phyloP scores from a whole-genome alignment of 2,113 vertebrate species.

The Tachycineta bicolor region DNA sequence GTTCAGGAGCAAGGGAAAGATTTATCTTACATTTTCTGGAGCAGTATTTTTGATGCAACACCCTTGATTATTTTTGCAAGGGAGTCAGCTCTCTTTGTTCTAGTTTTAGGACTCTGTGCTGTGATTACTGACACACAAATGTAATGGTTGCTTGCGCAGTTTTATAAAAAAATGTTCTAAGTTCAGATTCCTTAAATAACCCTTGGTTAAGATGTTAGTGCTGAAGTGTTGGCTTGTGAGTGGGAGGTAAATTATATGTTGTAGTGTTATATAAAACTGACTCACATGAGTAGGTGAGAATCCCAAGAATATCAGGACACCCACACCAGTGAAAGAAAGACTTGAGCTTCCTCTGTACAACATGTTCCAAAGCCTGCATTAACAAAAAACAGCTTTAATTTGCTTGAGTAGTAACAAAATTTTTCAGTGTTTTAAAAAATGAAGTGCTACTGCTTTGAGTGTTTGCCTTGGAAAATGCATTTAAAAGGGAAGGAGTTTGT shows the following conservation, averaged over 20 bases:
- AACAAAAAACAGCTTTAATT: constrained; percentile 65
- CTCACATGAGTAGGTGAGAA: constrained; percentile 80
- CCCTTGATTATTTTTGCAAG: constrained; percentile 35
- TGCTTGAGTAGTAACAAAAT: constrained; percentile 51
- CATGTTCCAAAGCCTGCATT: constrained; percentile 69
- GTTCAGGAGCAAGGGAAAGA: not conserved
- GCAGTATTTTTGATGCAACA: constrained; percentile 23
- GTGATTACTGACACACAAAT: constrained; percentile 74
- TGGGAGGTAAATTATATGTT: constrained; percentile 81
- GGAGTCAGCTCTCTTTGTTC: constrained; percentile 26
- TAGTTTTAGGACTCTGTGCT: constrained; percentile 28
- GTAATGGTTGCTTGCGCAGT: constrained; percentile 69
- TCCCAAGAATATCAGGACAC: constrained; percentile 77
- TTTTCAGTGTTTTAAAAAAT: constrained; percentile 59
- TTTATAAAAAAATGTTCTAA: constrained; percentile 71
- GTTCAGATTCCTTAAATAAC: constrained; percentile 77
- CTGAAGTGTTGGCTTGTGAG: constrained; percentile 76
- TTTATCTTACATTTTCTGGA: not conserved
- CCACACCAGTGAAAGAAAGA: constrained; percentile 66
- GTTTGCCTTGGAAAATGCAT: constrained; percentile 58
- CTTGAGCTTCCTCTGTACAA: constrained; percentile 65
- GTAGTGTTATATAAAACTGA: constrained; percentile 81
- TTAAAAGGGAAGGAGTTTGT: not conserved
- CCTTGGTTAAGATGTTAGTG: constrained; percentile 70
- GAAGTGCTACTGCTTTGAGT: not conserved